Evolutionary conservation across 2,888 invertebrate species (phyloP).

Genomic region (Euproctis similis): DNA sequence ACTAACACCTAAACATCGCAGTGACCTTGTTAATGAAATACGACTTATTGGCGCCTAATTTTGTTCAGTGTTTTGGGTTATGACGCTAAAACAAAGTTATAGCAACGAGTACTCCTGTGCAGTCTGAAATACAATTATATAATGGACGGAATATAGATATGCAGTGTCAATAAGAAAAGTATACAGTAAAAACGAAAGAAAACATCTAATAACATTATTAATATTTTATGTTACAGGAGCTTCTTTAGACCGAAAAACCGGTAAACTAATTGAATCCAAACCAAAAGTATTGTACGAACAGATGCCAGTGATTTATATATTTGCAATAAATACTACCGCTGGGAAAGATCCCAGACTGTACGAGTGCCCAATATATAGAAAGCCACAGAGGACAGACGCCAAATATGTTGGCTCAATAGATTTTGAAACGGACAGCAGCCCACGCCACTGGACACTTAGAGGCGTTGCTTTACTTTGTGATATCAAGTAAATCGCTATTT

Average conservation of each 20-base stretch:
- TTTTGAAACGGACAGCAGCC: slow-evolving; percentile 93
- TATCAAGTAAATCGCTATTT: slow-evolving; percentile 96
- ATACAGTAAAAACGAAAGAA: too few species aligned
- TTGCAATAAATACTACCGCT: slow-evolving; percentile 94
- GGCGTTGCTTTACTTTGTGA: slow-evolving; percentile 98
- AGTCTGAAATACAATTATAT: too few species aligned
- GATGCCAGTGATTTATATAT: slow-evolving; percentile 97
- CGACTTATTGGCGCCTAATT: too few species aligned
- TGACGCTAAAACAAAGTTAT: too few species aligned
- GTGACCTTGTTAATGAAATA: too few species aligned
- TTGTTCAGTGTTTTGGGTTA: too few species aligned
- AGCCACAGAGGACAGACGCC: slow-evolving; percentile 94
- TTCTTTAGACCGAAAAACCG: slow-evolving; percentile 89
- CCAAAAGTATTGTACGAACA: slow-evolving; percentile 95
- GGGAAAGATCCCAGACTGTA: slow-evolving; percentile 94
- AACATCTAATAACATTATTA: too few species aligned
- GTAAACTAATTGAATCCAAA: slow-evolving; percentile 93
- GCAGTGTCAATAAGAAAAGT: neutral
- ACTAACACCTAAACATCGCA: too few species aligned
- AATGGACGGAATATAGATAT: too few species aligned
- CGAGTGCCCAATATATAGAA: slow-evolving; percentile 97
- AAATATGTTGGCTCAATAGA: slow-evolving; percentile 97
- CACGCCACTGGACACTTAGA: slow-evolving; percentile 95
- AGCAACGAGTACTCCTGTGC: too few species aligned
- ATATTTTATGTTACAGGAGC: slow-evolving; percentile 77